A percentile compares a stretch with the other conserved stretches of the same genome.
Evolutionary conservation across 1,140 invertebrate genomes (phyloP).

Genomic region (Drosophila miranda): DNA sequence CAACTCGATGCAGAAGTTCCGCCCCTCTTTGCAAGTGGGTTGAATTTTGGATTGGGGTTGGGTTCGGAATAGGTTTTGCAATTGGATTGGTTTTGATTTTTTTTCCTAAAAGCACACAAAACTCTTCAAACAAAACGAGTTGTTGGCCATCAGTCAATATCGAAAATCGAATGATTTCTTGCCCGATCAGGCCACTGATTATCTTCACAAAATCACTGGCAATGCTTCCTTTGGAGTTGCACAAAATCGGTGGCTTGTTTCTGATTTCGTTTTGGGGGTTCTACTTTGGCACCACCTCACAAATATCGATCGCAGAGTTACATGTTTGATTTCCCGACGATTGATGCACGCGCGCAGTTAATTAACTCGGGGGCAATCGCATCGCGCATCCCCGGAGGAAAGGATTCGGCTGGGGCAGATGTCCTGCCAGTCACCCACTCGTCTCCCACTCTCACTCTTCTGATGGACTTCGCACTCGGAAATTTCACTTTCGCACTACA

Average conservation of each 20-base stretch:
- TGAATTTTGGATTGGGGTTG: not conserved
- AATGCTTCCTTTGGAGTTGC: slow-evolving; percentile 11
- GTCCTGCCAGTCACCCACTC: slow-evolving; percentile 27
- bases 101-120: slow-evolving; percentile 27
- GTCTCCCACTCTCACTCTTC: slow-evolving; percentile 28
- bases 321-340: slow-evolving; percentile 38
- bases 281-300: slow-evolving; percentile 63
- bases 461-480: too few species aligned
- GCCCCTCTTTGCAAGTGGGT: not conserved
- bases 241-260: slow-evolving; percentile 63
- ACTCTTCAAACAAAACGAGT: slow-evolving; percentile 13
- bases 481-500: slow-evolving; percentile 21
- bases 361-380: slow-evolving; percentile 18
- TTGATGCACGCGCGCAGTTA: slow-evolving; percentile 55
- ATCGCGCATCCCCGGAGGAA: slow-evolving; percentile 39
- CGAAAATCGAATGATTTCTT: not conserved
- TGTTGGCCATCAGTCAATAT: slow-evolving; percentile 3
- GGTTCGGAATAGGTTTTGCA: not conserved
- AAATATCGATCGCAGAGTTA: slow-evolving; percentile 54
- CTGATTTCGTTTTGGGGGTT: slow-evolving; percentile 15
- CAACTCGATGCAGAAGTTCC: not conserved
- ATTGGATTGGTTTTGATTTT: slow-evolving; percentile 15
- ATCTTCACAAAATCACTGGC: slow-evolving; percentile 59
- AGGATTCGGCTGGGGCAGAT: slow-evolving; percentile 29
- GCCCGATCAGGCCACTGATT: slow-evolving; percentile 44